Evolutionary conservation across 1,140 invertebrate species (phyloP), one percentile per base, ranked within the genome.

Genomic region (Sarcophaga peregrina): DNA sequence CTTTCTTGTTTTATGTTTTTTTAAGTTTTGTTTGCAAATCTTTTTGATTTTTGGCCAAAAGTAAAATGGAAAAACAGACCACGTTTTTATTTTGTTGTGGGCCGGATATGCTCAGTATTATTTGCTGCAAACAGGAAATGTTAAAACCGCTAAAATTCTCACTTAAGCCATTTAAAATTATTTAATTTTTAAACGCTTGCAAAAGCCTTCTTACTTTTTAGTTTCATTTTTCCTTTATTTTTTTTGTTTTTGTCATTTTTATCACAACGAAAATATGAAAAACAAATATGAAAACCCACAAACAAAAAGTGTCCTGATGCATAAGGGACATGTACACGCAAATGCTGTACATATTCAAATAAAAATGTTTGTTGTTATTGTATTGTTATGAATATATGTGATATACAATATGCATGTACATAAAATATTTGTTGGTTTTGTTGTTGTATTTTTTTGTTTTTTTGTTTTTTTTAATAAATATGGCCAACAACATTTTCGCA

Each of bases 111-210:
- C 54, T 58, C 54, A 58, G 15, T 58, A 58, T n/a, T 13, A 58
- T 58, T 58, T 58, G n/a, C 20, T 68, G 62, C 17, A 68, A 68
- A 68, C 62, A 68, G 62, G 62, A 17, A 68, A 68, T 20, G 17
- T 68, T 68, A 20, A 68, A 78, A 78, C 75, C 75, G 75, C 48
- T 50, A 78, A 78, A 78, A 50, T 78, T 78, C 75, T 17, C 75
- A 50, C 75, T 78, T 78, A 78, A 78, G 75, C 75, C 48, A 78
- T 78, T 78, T 50, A 78, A 78, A 78, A 52, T 78, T 78, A 20
- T 78, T 78, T 78, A 78, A 52, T 78, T 78, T 52, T 78, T 78
- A 78, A 78, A 78, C 75, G 47, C 20, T 50, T 78, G 47, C 13
- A 52, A 78, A 37, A 37, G 25, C 25, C 25, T 37, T 37, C 25